Base-by-base conservation (phyloP, 2,797 vertebrate genomes). In the Leptoclinus maculatus region DNA sequence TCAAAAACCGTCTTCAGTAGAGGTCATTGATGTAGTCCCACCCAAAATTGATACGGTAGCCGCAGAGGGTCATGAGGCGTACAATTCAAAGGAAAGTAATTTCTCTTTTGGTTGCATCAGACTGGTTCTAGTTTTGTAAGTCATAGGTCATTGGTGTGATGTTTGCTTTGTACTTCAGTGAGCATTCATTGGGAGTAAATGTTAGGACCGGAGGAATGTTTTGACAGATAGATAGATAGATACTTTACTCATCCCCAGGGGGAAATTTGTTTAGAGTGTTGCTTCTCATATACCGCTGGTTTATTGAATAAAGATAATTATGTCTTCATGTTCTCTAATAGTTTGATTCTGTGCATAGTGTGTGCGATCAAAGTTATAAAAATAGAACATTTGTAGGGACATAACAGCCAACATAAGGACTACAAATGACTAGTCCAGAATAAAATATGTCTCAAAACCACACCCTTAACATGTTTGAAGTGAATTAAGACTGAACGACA, bases 41-140 rank as follows among this genome's bases (percentile, higher is more conserved):
- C 92, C 94, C 73, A 54, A 2, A 49, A 16, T 5, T 0, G 0
- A 1, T 88, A 94, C 67, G 91, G 93, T 10, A 70, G 53, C 79
- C 66, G 56, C 29, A 12, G 43, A 86, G 72, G 76, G 27, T 56
- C 84, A 80, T 0, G 71, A 9, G 0, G 5, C 0, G 0, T 4
- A 0, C 0, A 7, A 2, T 23, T 51, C 16, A 45, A 1, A 23
- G 25, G 9, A 21, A 23, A 38, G 47, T 3, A 5, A 64, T 0
- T 62, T 66, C 60, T 57, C 23, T 0, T 47, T 7, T 3, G 8
- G 74, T 89, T 88, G 54, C 88, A 74, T 90, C 89, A 92, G 83
- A 19, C 12, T 16, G 34, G 4, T 7, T 45, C 2, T n/a, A 57
- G 27, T 53, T 73, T 63, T 74, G 21, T 49, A 60, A 68, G 29